A percentile compares a stretch with the other conserved stretches of the same genome.
phyloP scores from a whole-genome alignment of 2,797 vertebrate species.

The Halcyon smyrnensis region DNA sequence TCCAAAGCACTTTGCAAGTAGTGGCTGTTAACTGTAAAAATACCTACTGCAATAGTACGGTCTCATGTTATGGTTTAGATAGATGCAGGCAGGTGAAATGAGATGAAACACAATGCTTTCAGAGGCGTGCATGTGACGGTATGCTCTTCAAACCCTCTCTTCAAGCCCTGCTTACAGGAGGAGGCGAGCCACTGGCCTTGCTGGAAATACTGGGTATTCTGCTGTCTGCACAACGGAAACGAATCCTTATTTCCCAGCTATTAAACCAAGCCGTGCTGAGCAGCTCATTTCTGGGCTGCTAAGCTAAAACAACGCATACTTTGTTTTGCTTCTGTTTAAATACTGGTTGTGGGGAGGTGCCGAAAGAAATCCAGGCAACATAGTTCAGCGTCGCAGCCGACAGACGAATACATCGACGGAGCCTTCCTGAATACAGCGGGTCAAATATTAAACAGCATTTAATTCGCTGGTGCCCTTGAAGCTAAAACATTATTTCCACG shows the following conservation, averaged over 20 bases:
- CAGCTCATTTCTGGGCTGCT: neutral
- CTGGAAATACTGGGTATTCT: neutral
- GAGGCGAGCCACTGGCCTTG: neutral
- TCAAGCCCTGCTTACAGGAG: neutral
- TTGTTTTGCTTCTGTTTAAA: neutral
- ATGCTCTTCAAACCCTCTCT: neutral
- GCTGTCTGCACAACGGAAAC: neutral
- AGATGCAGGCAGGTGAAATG: neutral
- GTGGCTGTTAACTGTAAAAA: neutral
- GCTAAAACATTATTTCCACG: neutral
- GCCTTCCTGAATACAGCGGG: neutral
- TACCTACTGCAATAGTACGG: neutral
- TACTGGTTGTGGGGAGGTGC: neutral
- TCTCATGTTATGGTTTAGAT: neutral
- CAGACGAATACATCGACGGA: neutral
- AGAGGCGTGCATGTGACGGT: neutral
- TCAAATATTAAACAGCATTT: conserved; percentile 6
- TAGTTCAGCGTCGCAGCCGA: neutral
- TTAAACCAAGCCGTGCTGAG: neutral
- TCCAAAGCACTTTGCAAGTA: neutral
- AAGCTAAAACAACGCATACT: neutral
- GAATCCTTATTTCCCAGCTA: neutral
- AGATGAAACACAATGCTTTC: neutral
- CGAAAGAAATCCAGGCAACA: neutral
- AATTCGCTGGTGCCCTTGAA: neutral